Evolutionary conservation across 2,113 vertebrate species (phyloP).

Genomic region (Sardina pilchardus): DNA sequence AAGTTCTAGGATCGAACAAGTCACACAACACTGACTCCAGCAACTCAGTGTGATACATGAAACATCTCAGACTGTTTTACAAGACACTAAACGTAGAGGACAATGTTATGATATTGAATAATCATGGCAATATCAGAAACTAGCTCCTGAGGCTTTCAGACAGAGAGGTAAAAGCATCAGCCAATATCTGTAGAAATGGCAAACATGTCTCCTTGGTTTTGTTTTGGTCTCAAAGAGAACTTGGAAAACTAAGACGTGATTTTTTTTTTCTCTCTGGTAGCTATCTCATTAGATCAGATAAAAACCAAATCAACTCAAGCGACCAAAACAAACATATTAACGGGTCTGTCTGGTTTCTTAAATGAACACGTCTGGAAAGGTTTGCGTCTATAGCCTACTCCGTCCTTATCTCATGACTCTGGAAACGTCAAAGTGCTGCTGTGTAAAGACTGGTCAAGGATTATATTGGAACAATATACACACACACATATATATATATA

Average conservation of each 20-base stretch:
- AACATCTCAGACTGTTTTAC: background rate
- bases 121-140: background rate
- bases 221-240: no score
- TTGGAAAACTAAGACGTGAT: no score
- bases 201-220: no score
- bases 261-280: background rate
- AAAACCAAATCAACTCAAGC: background rate
- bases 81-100: background rate
- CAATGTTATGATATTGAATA: no score
- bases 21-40: background rate
- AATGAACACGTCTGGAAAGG: background rate
- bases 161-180: background rate
- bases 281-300: background rate
- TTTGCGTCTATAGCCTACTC: no score
- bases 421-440: background rate
- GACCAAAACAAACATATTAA: background rate
- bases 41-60: background rate
- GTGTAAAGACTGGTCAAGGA: background rate
- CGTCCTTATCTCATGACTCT: no score
- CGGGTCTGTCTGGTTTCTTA: background rate
- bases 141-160: background rate
- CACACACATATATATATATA: no score
- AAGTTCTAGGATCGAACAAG: background rate
- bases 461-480: background rate
- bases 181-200: no score